Base-by-base conservation (phyloP, 2,888 invertebrate genomes). In the Prenolepis imparis region DNA sequence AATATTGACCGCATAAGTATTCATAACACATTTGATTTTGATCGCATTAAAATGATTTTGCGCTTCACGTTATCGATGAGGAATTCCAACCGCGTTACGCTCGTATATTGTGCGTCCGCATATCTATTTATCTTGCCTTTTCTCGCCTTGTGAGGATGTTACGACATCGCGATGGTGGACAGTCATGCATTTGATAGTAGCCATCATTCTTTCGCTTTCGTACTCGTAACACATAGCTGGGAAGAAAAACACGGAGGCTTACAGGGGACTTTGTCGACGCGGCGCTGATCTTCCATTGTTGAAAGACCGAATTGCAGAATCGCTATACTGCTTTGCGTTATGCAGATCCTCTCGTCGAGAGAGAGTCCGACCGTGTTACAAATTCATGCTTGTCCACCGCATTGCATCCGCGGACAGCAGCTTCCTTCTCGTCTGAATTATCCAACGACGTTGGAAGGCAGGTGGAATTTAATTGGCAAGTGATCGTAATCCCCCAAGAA, bases 351-450 rank as follows among this genome's bases (percentile, higher is more conserved):
- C 48, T 75, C 66, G 48, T 64, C 21, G 64, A 64, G 63, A 64
- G 63, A 64, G 63, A 32, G 44, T 74, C 44, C 64, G 21, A 64
- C 66, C 36, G 21, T 28, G 74, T 75, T 75, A 75, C 66, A 64
- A 75, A 75, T 74, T 74, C 21, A 66, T 75, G 44, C 64, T 41
- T 74, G 63, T 61, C 63, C 73, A 74, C 63, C 73, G 73, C 73
- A 74, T 74, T 63, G 74, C 74, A 63, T 52, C 41, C 41, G 28
- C n/a, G 44, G 32, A 0, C 15, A 74, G 28, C 41, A 32, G 74
- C 21, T 74, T 74, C 64, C 74, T 63, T 63, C 63, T 61, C 41
- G 15, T 32, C 28, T 64, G 74, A 64, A 74, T 74, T 64, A 74
- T 32, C 64, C 44, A 74, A 48, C 32, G 32, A 74, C 15, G 64